Percentiles rank a stretch among this genome's conserved stretches.
phyloP scores from a whole-genome alignment of 2,888 invertebrate species.

The Anorthoa munda region DNA sequence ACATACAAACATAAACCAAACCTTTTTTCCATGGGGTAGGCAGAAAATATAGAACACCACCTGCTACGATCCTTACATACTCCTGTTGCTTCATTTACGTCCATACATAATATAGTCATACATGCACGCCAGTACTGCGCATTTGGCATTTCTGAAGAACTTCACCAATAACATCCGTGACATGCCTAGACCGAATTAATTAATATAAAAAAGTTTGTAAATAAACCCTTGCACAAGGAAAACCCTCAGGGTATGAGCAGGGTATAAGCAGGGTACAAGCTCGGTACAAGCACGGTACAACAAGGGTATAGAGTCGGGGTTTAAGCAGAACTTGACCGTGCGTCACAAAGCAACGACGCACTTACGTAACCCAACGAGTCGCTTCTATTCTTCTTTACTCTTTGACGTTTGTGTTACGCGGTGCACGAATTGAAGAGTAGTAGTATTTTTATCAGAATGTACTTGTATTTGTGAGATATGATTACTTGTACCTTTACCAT shows the following conservation, averaged over 20 bases:
- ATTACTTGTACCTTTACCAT: too few species aligned
- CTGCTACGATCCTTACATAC: too few species aligned
- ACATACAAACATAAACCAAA: too few species aligned
- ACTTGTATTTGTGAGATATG: neutral
- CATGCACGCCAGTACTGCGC: too few species aligned
- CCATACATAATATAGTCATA: too few species aligned
- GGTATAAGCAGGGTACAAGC: conserved; percentile 1
- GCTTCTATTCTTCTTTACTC: conserved; percentile 53
- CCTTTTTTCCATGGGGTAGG: too few species aligned
- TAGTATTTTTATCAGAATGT: neutral
- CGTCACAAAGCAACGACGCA: conserved; percentile 61
- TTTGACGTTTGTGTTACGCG: conserved; percentile 58
- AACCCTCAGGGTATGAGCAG: neutral
- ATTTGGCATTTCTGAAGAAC: too few species aligned
- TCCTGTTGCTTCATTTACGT: too few species aligned
- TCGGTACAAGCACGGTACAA: neutral
- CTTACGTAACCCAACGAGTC: conserved; percentile 43
- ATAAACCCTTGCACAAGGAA: conserved; percentile 6
- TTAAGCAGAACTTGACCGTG: conserved; percentile 54
- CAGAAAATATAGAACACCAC: too few species aligned
- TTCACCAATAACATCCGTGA: too few species aligned
- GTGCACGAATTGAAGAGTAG: conserved; percentile 20
- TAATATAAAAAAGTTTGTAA: neutral
- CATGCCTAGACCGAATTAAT: too few species aligned
- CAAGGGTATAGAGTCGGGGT: neutral